Conservation (phyloP, 2,113 vertebrate genomes). For the Ibidorhyncha struthersii region DNA sequence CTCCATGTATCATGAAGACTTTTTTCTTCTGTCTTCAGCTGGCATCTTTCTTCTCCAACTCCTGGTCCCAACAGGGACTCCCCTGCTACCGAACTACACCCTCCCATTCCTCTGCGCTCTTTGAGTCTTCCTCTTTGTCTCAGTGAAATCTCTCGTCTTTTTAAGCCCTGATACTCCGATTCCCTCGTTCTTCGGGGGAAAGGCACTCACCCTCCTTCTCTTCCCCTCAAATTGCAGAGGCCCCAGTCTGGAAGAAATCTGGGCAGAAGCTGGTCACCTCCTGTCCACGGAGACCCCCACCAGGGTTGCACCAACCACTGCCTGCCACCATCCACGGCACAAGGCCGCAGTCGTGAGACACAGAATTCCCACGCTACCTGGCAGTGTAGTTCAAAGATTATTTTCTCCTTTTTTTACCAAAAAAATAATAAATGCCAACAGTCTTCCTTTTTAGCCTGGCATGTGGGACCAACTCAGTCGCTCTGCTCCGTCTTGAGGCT, state of each 20-base stretch:
- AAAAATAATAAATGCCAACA: not conserved
- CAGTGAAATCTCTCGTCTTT: not conserved
- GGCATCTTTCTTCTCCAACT: not conserved
- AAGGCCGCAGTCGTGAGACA: not conserved
- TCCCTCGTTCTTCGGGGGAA: not conserved
- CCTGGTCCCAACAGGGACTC: not conserved
- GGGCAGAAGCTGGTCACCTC: not conserved
- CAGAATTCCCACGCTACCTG: not conserved
- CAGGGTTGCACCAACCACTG: not conserved
- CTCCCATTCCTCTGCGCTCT: not conserved
- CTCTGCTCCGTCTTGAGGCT: not conserved
- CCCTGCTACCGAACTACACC: not conserved
- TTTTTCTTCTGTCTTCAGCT: not conserved
- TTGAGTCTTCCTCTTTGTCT: not conserved
- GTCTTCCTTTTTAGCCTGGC: not conserved
- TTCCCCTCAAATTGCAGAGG: not conserved
- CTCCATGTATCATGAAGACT: not conserved
- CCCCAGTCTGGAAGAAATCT: not conserved
- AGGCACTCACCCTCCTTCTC: not conserved
- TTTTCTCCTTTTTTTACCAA: not conserved
- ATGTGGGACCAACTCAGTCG: not conserved
- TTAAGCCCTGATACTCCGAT: not conserved
- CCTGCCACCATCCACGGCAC: not conserved
- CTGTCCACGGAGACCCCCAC: not conserved
- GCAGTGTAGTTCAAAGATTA: not conserved